These are phyloP conservation scores for Mantis religiosa DNA, from an alignment of 2,888 invertebrate genomes.

Conservation along the genomic window DNA sequence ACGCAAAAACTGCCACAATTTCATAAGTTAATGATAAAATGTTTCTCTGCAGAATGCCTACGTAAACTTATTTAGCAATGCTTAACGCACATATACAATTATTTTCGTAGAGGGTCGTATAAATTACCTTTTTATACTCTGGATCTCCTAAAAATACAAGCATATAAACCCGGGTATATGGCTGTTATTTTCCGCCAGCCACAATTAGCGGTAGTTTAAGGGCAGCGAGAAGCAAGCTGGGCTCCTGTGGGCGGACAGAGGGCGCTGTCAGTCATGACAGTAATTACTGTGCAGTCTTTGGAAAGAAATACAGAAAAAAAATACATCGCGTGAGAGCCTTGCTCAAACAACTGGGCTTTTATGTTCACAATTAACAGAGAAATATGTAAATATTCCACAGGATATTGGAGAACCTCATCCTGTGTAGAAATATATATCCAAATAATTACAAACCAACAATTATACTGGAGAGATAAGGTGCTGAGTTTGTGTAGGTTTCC, in stretches of 20 bases:
- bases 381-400: not conserved
- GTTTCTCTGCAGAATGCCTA: too few species aligned
- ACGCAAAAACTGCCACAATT: too few species aligned
- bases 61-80: too few species aligned
- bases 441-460: too few species aligned
- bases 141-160: not conserved
- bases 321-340: not conserved
- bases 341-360: not conserved
- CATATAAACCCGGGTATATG: not conserved
- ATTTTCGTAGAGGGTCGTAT: not conserved
- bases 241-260: not conserved
- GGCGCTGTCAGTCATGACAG: not conserved
- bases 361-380: not conserved
- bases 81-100: too few species aligned
- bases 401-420: not conserved
- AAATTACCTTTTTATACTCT: not conserved
- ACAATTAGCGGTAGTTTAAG: not conserved
- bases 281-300: not conserved
- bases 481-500: too few species aligned
- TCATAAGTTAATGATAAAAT: too few species aligned
- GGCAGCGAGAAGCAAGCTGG: not conserved
- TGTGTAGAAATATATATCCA: too few species aligned
- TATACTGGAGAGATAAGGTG: too few species aligned
- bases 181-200: not conserved
- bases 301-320: not conserved